Base-by-base conservation (phyloP, 2,113 vertebrate genomes). In the Dipodomys ordii region DNA sequence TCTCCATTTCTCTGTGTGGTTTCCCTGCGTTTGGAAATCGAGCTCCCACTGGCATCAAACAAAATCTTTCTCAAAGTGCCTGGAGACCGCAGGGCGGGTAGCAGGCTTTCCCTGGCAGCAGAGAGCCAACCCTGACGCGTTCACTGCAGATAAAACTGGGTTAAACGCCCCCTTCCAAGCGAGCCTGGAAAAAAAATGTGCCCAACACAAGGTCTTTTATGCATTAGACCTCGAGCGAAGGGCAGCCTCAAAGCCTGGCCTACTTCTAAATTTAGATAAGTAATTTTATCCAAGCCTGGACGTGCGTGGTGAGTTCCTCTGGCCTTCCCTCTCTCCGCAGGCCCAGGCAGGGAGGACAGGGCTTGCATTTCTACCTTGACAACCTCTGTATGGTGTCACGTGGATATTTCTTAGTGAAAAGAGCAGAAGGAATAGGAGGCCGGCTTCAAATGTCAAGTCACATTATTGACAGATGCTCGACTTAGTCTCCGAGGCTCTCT, bases 261-360 rank as follows among this genome's bases (percentile, higher is more conserved):
- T 96, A 94, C 84, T 97, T 97, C 97, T 97, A 97, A 97, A 96
- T 96, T 97, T 97, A 97, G 97, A 96, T 88, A 76, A 90, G 91
- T 91, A 91, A 95, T 97, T 97, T 96, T 74, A 95, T 82, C 91
- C 62, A 39, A 76, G 96, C 87, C 78, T 89, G 90, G 91, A 83
- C 77, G 64, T 4, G 60, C 22, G 30, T 8, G 8, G 32, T 44
- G 96, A 81, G 71, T 83, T 76, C 87, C 86, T 73, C 93, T 92
- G 93, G 44, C 49, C n/a, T 77, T 74, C 67, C 74, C 78, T 80
- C 57, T 83, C 67, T 83, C 57, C 80, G 46, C 76, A 65, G 39
- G 86, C 88, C 93, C 0, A 1, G 19, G 62, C 27, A 23, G 65
- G 94, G 81, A 69, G 73, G 87, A 77, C 87, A 68, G 82, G 83